These are phyloP conservation scores for Melanchra persicariae DNA, from an alignment of 2,888 invertebrate genomes.

Conservation along the genomic window DNA sequence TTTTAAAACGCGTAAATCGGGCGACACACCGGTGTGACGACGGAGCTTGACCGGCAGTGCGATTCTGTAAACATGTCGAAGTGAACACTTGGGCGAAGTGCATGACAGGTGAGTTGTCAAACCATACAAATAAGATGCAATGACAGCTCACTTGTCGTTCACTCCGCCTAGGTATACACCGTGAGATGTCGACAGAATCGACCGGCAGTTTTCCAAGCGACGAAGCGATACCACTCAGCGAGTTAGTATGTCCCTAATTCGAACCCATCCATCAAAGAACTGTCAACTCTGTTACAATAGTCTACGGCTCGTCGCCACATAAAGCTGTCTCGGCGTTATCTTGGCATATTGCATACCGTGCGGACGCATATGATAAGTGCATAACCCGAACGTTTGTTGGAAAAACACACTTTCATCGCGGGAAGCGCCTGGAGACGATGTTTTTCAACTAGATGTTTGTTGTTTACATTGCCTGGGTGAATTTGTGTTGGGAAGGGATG, in stretches of 20 bases:
- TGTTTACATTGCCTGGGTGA: slow-evolving; percentile 58
- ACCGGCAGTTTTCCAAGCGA: too few relatives aligned
- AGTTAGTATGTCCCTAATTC: slow-evolving; percentile 26
- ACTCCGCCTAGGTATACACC: too few relatives aligned
- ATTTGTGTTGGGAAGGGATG: slow-evolving; percentile 37
- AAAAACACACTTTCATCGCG: slow-evolving; percentile 65
- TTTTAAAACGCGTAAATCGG: too few relatives aligned
- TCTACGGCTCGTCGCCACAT: slow-evolving; percentile 72
- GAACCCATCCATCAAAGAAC: slow-evolving; percentile 32
- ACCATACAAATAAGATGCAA: too few relatives aligned
- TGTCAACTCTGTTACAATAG: slow-evolving; percentile 54
- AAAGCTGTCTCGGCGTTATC: slow-evolving; percentile 83
- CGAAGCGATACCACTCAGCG: slow-evolving; percentile 17
- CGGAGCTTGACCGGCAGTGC: too few relatives aligned
- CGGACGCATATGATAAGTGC: slow-evolving; percentile 84
- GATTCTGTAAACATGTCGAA: too few relatives aligned
- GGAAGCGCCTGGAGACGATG: slow-evolving; percentile 61
- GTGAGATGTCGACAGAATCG: too few relatives aligned
- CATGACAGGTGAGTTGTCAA: too few relatives aligned
- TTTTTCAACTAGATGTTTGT: slow-evolving; percentile 59
- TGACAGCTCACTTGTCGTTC: too few relatives aligned
- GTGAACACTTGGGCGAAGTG: too few relatives aligned
- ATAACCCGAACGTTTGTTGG: slow-evolving; percentile 72
- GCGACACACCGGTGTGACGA: too few relatives aligned
- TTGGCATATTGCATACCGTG: slow-evolving; percentile 82